These are phyloP conservation scores for Atractosteus spatula DNA, from an alignment of 2,113 vertebrate genomes.

Conservation along the genomic window DNA sequence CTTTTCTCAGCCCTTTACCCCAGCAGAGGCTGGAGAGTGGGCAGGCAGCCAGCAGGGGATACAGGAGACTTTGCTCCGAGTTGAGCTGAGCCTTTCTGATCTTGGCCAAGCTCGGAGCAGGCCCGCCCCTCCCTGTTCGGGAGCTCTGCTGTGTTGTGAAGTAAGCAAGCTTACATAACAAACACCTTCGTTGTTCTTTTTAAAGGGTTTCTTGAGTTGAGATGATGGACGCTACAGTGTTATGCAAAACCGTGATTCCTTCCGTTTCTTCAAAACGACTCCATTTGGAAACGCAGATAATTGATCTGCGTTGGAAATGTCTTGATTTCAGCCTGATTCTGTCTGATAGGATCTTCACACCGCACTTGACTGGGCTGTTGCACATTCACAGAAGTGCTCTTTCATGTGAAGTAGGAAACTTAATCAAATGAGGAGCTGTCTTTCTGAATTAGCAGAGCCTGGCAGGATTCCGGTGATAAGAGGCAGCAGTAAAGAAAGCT, in stretches of 20 bases:
- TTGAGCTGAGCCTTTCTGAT: background rate
- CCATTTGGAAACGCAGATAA: too few species aligned
- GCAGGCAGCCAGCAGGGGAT: background rate
- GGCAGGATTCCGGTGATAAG: slow-evolving; percentile 1
- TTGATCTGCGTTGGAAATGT: too few species aligned
- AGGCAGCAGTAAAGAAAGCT: slow-evolving; percentile 25
- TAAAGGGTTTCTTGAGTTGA: background rate
- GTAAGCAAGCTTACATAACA: background rate
- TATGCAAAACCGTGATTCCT: too few species aligned
- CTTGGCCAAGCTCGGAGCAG: background rate
- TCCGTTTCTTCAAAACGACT: too few species aligned
- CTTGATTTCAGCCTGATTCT: too few species aligned
- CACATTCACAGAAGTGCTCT: too few species aligned
- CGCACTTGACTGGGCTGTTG: too few species aligned
- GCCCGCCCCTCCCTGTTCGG: background rate
- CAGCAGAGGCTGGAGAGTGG: background rate
- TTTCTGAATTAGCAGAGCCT: slow-evolving; percentile 5
- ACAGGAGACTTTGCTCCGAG: background rate
- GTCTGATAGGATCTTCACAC: too few species aligned
- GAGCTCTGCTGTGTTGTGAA: background rate
- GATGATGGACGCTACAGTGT: too few species aligned
- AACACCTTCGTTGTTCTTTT: background rate
- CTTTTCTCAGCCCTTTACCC: background rate
- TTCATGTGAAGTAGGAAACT: too few species aligned
- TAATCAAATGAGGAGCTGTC: too few species aligned